Conservation (phyloP, 2,113 vertebrate species). For the Lagenorhynchus albirostris region DNA sequence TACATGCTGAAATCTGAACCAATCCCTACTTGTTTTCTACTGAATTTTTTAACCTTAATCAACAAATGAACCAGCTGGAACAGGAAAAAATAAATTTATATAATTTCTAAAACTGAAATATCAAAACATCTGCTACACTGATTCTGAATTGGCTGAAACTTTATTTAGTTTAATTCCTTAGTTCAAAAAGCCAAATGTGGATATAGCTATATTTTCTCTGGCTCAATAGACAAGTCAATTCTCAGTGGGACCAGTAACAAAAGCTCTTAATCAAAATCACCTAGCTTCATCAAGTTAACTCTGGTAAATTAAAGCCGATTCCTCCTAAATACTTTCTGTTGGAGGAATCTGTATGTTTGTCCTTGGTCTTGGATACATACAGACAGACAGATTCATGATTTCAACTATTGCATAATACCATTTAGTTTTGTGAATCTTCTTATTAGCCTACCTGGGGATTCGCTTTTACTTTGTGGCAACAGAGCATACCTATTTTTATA, state of each 20-base stretch:
- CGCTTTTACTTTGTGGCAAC: not conserved
- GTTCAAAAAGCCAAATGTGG: not conserved
- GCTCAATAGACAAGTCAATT: not conserved
- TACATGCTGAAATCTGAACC: not conserved
- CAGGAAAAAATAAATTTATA: not conserved
- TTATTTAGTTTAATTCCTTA: not conserved
- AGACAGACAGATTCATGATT: not conserved
- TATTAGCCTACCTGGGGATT: not conserved
- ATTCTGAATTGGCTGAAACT: constrained; percentile 20
- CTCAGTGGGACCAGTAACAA: not conserved
- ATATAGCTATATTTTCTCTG: not conserved
- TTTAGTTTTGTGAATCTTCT: not conserved
- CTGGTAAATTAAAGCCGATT: not conserved
- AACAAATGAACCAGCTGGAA: not conserved
- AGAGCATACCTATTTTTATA: not conserved
- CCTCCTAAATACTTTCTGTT: not conserved
- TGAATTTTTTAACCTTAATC: not conserved
- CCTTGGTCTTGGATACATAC: not conserved
- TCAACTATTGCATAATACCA: not conserved
- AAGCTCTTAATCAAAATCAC: not conserved
- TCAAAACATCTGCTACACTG: not conserved
- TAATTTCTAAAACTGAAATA: constrained; percentile 25
- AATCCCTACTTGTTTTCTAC: not conserved
- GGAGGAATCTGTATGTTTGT: not conserved
- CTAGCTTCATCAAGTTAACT: not conserved